Percentiles rank a stretch among this genome's conserved stretches.
phyloP scores from a whole-genome alignment of 2,113 vertebrate genomes.

The Elgaria multicarinata region DNA sequence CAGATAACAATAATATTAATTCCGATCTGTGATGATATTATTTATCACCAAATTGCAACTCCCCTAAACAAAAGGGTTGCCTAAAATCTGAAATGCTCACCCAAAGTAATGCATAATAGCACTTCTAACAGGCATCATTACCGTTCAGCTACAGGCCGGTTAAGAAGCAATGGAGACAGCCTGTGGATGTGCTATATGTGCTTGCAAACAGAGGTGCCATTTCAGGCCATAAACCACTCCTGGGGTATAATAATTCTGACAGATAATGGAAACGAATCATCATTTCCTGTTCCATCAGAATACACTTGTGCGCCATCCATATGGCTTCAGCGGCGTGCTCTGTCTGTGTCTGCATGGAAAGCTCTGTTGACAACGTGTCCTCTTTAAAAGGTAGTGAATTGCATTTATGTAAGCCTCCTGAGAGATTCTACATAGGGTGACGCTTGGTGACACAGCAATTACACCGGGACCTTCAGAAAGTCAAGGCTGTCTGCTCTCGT shows the following conservation, averaged over 20 bases:
- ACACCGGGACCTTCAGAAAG: conserved; percentile 58
- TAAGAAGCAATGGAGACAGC: conserved; percentile 47
- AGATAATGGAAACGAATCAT: conserved; percentile 42
- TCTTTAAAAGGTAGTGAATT: conserved; percentile 63
- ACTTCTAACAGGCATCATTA: conserved; percentile 36
- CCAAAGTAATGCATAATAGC: conserved; percentile 44
- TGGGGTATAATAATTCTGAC: conserved; percentile 45
- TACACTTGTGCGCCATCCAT: conserved; percentile 5
- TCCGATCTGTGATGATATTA: conserved; percentile 41
- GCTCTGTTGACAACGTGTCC: conserved; percentile 40
- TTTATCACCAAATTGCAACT: conserved; percentile 43
- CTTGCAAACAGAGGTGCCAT: conserved; percentile 45
- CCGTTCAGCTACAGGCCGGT: conserved; percentile 62
- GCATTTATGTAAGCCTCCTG: conserved; percentile 61
- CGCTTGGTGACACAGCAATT: conserved; percentile 44
- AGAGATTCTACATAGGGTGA: conserved; percentile 48
- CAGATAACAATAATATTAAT: conserved; percentile 58
- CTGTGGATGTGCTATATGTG: conserved; percentile 38
- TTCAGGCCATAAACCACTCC: conserved; percentile 53
- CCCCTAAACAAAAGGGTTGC: conserved; percentile 50
- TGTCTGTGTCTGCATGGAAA: conserved; percentile 28
- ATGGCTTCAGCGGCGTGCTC: not conserved
- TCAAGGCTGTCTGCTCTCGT: conserved; percentile 46
- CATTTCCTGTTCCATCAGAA: conserved; percentile 45
- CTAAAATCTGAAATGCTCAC: conserved; percentile 61